Evolutionary conservation across 2,888 invertebrate species (phyloP), one percentile per base, ranked within the genome.

Genomic region (Heliothis peltigera): DNA sequence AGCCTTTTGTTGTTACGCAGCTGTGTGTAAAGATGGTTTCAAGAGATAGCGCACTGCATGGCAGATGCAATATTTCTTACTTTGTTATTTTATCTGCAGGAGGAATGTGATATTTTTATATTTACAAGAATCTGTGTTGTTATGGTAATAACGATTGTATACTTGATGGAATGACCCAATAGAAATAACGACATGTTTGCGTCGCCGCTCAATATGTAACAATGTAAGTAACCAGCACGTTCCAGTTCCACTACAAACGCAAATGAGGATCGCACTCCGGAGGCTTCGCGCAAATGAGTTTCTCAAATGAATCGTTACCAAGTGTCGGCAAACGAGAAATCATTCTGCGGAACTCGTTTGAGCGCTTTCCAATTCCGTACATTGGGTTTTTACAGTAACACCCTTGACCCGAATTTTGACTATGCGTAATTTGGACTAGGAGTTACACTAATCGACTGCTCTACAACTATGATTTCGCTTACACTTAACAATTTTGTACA

Each of bases 251-350:
- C 86, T 88, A 86, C 86, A 86, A 87, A 91, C 89, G 92, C 90
- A 91, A 91, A 92, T 91, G 90, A 92, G 90, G 85, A 88, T 87
- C 89, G 87, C 87, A 87, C 90, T 89, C 88, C 74, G 79, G 89
- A 86, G 91, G 88, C 86, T 84, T 79, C 86, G 84, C 70, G 88
- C 90, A 91, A 92, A 92, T 91, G 91, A 92, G 91, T 90, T 92
- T 89, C 91, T 91, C 90, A 91, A 91, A 91, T 92, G 92, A 92
- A 92, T 91, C 91, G 90, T 91, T 91, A 90, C 90, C 85, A 87
- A 91, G 89, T 90, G 89, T 89, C 81, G 87, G 87, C 81, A 80
- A 90, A 88, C 86, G 89, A 89, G 90, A 84, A 89, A 90, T 91
- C 89, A 90, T 89, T 85, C 83, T 80, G 78, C 66, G 79, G 85